Evolutionary conservation across 2,113 vertebrate genomes (phyloP), one percentile per base, ranked within the genome.

Genomic region (Phalacrocorax brasilianus): DNA sequence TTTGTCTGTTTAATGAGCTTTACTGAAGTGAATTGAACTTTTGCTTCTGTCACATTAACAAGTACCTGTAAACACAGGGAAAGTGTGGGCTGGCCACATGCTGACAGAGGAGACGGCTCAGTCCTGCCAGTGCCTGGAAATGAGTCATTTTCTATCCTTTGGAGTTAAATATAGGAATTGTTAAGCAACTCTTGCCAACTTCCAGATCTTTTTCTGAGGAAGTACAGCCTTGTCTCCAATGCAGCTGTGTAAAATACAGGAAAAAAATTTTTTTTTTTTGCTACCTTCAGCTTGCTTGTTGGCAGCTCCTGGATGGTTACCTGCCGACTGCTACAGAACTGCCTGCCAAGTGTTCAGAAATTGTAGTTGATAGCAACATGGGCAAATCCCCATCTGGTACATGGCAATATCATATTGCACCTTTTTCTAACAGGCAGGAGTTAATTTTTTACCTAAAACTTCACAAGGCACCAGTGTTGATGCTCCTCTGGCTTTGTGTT

Each of bases 1-100:
- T 56, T 71, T 18, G 10, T 61, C 47, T 66, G 40, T 71, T 14
- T n/a, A 47, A 40, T 35, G 70, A 63, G 35, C 24, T 82, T 70
- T 65, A 8, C 17, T 44, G 35, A 59, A 5, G 11, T 30, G 14
- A 75, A 74, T 5, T 9, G 42, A 40, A 74, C 42, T 44, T 73
- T 24, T 45, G 9, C 33, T 74, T 55, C 50, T 52, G 24, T 52
- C 50, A 52, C 50, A 52, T 52, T 52, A 63, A 52, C 28, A 32
- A 63, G 33, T 38, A 50, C 42, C 49, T 75, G 35, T 44, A 50
- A 80, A 45, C 16, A 40, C 12, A 45, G 35, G 16, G 27, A 8
- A 68, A 55, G 47, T 6, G 21, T 27, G n/a, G 35, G 49, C 15
- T 5, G 7, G 28, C 52, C 3, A 1, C 55, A 28, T 0, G 1